Conservation (phyloP, 2,888 invertebrate species). For the Pristionchus fissidentatus region DNA sequence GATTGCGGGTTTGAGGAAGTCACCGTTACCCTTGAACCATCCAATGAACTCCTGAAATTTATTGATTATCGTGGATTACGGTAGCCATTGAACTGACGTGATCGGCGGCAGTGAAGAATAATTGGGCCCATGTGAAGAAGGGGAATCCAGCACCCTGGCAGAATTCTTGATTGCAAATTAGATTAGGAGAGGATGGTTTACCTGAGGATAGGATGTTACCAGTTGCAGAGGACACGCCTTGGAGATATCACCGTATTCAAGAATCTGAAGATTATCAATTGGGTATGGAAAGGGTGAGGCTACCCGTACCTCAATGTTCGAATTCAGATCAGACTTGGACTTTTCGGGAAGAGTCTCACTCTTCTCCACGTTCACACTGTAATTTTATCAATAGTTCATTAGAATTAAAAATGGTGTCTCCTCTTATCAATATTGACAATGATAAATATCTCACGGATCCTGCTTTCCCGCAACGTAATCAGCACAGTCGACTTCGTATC, state of each 20-base stretch:
- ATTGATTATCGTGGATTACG: background rate
- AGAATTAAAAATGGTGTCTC: background rate
- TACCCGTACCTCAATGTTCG: constrained; percentile 59
- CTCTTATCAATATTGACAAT: background rate
- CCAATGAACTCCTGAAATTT: constrained; percentile 62
- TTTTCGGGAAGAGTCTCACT: constrained; percentile 65
- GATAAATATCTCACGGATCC: background rate
- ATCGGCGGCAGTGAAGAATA: constrained; percentile 72
- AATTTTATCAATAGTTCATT: background rate
- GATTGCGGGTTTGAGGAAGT: constrained; percentile 73
- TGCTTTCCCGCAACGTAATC: constrained; percentile 73
- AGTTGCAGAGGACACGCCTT: constrained; percentile 62
- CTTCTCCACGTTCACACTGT: constrained; percentile 64
- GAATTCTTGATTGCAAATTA: background rate
- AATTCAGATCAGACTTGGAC: constrained; percentile 65
- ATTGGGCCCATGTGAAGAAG: constrained; percentile 75
- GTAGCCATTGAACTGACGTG: constrained; percentile 52
- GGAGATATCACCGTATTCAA: constrained; percentile 65
- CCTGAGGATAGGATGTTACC: constrained; percentile 67
- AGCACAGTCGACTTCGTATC: constrained; percentile 74
- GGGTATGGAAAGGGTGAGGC: background rate
- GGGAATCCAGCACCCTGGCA: constrained; percentile 73
- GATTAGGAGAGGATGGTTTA: background rate
- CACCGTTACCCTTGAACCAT: constrained; percentile 75
- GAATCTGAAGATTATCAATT: constrained; percentile 51